Percentiles rank a stretch among this genome's conserved stretches.
phyloP scores from a whole-genome alignment of 2,888 invertebrate species.

The Mesorhabditis sp. region DNA sequence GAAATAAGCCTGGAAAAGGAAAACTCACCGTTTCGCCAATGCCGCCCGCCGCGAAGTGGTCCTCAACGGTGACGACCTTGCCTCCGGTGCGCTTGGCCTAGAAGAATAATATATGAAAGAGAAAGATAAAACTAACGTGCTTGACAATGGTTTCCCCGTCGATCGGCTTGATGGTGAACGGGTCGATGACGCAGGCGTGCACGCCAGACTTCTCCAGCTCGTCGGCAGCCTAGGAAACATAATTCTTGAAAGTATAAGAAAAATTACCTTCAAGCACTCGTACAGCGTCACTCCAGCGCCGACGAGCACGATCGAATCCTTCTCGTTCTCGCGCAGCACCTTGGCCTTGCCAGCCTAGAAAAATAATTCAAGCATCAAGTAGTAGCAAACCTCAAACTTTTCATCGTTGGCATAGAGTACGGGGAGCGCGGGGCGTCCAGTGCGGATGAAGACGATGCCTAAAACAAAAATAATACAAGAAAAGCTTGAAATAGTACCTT shows the following conservation, averaged over 20 bases:
- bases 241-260: not conserved
- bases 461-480: not conserved
- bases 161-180: slow-evolving; percentile 77
- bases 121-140: slow-evolving; percentile 64
- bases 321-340: slow-evolving; percentile 57
- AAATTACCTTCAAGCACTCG: slow-evolving; percentile 76
- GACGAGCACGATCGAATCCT: slow-evolving; percentile 80
- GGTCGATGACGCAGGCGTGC: slow-evolving; percentile 80
- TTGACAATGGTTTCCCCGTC: slow-evolving; percentile 75
- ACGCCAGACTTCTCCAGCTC: slow-evolving; percentile 60
- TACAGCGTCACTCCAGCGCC: slow-evolving; percentile 90
- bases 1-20: not conserved
- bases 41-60: slow-evolving; percentile 92
- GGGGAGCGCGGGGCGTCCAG: slow-evolving; percentile 83
- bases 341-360: slow-evolving; percentile 63
- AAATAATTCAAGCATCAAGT: not conserved
- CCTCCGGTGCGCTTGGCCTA: slow-evolving; percentile 41
- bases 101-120: not conserved
- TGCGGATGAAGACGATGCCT: slow-evolving; percentile 88
- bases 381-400: slow-evolving; percentile 68
- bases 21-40: slow-evolving; percentile 79
- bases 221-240: slow-evolving; percentile 64
- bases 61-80: slow-evolving; percentile 84
- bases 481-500: slow-evolving; percentile 13
- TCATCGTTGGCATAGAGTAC: slow-evolving; percentile 83